A percentile compares a stretch with the other conserved stretches of the same genome.
phyloP scores from a whole-genome alignment of 2,113 vertebrate genomes.

The Chitala chitala region DNA sequence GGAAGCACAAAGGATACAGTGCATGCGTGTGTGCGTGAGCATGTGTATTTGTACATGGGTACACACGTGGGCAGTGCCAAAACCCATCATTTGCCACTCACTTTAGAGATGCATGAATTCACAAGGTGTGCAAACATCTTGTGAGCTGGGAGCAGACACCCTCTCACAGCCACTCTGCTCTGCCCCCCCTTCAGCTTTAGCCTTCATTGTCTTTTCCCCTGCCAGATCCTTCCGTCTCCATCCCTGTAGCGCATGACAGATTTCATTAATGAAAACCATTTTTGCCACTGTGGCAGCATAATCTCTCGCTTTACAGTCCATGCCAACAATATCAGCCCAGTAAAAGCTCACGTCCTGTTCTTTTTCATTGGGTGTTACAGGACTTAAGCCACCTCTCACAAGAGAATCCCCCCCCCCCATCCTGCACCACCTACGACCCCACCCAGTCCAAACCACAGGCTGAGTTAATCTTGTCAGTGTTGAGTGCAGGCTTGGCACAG shows the following conservation, averaged over 20 bases:
- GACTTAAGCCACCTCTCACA: not conserved
- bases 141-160: constrained; percentile 38
- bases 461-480: not conserved
- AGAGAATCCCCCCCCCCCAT: not conserved
- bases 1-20: constrained; percentile 41
- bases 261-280: not conserved
- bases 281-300: not conserved
- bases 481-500: not conserved
- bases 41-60: too few relatives aligned
- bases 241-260: not conserved
- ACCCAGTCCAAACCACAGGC: not conserved
- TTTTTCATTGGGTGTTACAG: not conserved
- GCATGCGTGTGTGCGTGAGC: constrained; percentile 43
- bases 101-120: too few relatives aligned
- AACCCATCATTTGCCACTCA: not conserved
- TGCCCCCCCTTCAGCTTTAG: not conserved
- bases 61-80: too few relatives aligned
- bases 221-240: not conserved
- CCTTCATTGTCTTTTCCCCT: not conserved
- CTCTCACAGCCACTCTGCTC: not conserved
- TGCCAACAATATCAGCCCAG: not conserved
- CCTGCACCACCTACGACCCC: not conserved
- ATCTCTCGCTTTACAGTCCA: not conserved
- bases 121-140: not conserved
- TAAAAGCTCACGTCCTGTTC: not conserved